phyloP scores from a whole-genome alignment of 2,888 invertebrate species.

The Epistrophe eligans region DNA sequence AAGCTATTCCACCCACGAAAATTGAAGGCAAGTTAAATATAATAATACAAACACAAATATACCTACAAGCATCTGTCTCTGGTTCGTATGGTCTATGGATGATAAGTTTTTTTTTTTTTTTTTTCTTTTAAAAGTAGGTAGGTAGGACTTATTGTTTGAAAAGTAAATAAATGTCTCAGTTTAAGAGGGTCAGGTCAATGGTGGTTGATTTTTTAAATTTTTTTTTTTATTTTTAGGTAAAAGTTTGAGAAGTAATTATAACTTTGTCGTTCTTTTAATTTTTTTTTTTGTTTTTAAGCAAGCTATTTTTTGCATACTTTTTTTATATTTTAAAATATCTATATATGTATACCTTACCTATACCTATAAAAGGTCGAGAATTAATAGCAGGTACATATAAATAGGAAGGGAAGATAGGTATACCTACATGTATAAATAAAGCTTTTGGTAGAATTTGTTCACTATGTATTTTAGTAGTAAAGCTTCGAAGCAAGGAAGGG shows the following conservation, averaged over 20 bases:
- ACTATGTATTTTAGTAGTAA: too few relatives aligned
- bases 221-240: neutral
- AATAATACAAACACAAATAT: neutral
- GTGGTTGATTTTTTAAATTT: neutral
- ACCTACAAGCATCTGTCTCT: neutral
- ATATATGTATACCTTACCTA: too few relatives aligned
- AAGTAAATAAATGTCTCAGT: neutral
- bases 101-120: constrained; percentile 7
- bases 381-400: too few relatives aligned
- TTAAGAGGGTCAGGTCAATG: constrained; percentile 15
- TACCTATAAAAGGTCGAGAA: too few relatives aligned
- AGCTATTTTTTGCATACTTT: too few relatives aligned
- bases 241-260: neutral
- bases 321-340: too few relatives aligned
- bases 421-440: too few relatives aligned
- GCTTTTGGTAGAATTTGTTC: too few relatives aligned
- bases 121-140: neutral
- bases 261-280: neutral
- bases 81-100: neutral
- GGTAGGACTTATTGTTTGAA: neutral
- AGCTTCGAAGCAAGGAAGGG: too few relatives aligned
- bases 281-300: too few relatives aligned
- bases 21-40: constrained; percentile 5
- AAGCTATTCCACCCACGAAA: constrained; percentile 60
- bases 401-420: too few relatives aligned